These are phyloP conservation scores for Diabrotica undecimpunctata DNA, from an alignment of 1,140 invertebrate species.

Conservation along the genomic window DNA sequence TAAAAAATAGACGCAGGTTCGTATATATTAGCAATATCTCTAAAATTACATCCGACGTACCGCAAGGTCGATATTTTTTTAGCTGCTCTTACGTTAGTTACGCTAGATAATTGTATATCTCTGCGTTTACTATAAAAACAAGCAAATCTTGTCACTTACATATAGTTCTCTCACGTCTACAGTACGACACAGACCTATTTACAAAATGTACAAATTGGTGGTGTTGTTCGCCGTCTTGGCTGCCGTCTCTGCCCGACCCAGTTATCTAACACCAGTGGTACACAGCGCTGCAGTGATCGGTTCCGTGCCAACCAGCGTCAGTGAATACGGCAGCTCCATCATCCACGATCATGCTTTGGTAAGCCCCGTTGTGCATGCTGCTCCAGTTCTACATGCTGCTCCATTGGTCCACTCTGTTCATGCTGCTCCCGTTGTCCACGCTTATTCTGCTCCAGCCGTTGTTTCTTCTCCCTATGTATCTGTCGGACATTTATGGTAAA, in stretches of 20 bases:
- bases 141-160: not conserved
- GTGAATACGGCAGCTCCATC: conserved; percentile 54
- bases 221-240: conserved; percentile 60
- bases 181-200: conserved; percentile 49
- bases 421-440: conserved; percentile 20
- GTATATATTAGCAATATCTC: too few relatives aligned
- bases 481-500: too few relatives aligned
- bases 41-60: too few relatives aligned
- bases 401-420: conserved; percentile 32
- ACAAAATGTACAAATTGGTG: conserved; percentile 56
- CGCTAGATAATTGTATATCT: too few relatives aligned
- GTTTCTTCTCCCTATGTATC: not conserved
- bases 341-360: conserved; percentile 47
- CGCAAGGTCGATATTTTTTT: too few relatives aligned
- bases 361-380: conserved; percentile 40
- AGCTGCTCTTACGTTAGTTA: too few relatives aligned
- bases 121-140: too few relatives aligned
- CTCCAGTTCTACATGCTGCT: conserved; percentile 34
- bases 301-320: conserved; percentile 43
- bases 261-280: conserved; percentile 39
- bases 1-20: too few relatives aligned
- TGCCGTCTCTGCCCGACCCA: conserved; percentile 54
- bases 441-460: conserved; percentile 8
- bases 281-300: conserved; percentile 31
- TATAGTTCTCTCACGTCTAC: not conserved